Percentiles rank a stretch among this genome's conserved stretches.
Conservation (phyloP, 2,888 invertebrate species). For the Melieria picta region DNA sequence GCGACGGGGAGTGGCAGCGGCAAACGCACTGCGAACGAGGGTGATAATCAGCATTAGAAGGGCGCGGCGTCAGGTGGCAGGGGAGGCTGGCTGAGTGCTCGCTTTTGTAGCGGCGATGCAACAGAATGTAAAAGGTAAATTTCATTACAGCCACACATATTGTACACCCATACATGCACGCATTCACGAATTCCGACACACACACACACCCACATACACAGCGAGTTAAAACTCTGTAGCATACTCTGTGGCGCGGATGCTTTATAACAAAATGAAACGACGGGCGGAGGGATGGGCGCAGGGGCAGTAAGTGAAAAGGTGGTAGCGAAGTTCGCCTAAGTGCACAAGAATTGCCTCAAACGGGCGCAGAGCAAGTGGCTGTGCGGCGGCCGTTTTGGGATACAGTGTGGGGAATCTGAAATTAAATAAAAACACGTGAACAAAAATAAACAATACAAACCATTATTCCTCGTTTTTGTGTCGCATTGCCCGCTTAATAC, state of each 20-base stretch:
- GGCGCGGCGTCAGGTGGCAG: neutral
- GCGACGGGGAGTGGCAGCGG: neutral
- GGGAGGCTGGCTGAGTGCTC: neutral
- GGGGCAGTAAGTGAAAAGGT: too few species aligned
- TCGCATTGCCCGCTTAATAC: too few species aligned
- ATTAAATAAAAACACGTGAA: too few species aligned
- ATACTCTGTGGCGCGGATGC: slow-evolving; percentile 34
- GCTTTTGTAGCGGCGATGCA: neutral
- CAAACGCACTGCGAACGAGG: neutral
- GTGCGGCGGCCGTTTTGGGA: too few species aligned
- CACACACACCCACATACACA: neutral
- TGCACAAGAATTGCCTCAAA: too few species aligned
- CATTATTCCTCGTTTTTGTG: too few species aligned
- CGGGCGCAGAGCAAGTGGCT: too few species aligned
- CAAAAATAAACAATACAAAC: too few species aligned
- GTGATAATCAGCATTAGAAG: neutral
- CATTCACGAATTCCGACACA: neutral
- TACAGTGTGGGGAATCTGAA: too few species aligned
- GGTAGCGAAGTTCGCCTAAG: too few species aligned
- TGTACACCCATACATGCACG: neutral
- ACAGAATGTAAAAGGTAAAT: slow-evolving; percentile 5
- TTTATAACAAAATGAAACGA: too few species aligned
- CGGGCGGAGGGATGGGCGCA: too few species aligned
- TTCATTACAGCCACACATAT: slow-evolving; percentile 22
- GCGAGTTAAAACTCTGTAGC: slow-evolving; percentile 44